These are phyloP conservation scores for Catharus minimus DNA, from an alignment of 2,113 vertebrate genomes.

Conservation along the genomic window DNA sequence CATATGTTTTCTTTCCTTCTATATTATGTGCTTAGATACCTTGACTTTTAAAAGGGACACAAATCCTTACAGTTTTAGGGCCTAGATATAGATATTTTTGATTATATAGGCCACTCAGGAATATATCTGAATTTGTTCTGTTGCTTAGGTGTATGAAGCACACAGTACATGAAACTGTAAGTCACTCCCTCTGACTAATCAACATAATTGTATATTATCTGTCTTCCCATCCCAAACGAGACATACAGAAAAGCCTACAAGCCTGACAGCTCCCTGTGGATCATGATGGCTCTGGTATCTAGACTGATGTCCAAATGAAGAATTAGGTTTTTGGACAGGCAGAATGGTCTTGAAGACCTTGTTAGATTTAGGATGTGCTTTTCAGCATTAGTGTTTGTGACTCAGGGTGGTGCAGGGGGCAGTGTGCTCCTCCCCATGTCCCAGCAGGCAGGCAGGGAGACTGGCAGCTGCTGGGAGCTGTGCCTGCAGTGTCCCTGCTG, in stretches of 20 bases:
- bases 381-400: not conserved
- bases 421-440: accelerated
- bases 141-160: not conserved
- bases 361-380: not conserved
- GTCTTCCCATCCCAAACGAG: not conserved
- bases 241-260: not conserved
- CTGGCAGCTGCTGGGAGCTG: not conserved
- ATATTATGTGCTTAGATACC: not conserved
- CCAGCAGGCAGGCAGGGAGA: not conserved
- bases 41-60: not conserved
- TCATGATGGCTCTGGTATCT: not conserved
- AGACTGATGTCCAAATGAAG: not conserved
- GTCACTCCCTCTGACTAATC: not conserved
- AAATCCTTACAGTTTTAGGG: not conserved
- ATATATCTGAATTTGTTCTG: not conserved
- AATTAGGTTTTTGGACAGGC: not conserved
- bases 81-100: not conserved
- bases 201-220: not conserved
- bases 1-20: not conserved
- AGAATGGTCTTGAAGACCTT: not conserved
- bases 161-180: not conserved
- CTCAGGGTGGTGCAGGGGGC: accelerated
- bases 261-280: not conserved
- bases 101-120: not conserved
- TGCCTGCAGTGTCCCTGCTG: not conserved